Percentiles rank a stretch among this genome's conserved stretches.
Conservation (phyloP, 2,888 invertebrate genomes). For the Tortricodes alternella region DNA sequence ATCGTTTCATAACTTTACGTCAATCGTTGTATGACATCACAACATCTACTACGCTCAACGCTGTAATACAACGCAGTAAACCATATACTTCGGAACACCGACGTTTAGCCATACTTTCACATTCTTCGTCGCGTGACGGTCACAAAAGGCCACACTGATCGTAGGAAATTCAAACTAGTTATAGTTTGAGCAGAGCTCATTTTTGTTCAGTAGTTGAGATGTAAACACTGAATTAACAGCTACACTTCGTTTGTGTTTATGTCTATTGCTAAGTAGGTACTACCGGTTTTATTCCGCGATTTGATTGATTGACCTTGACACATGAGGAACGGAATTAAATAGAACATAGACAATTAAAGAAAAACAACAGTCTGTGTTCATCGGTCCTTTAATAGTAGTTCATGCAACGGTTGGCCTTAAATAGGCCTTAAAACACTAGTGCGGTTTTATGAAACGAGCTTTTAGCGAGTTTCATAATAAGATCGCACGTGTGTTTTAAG, state of each 20-base stretch:
- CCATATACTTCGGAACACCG: conserved; percentile 18
- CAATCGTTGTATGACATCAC: conserved; percentile 34
- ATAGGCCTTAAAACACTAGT: too few species aligned
- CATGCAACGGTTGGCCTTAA: too few species aligned
- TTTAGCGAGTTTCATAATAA: too few species aligned
- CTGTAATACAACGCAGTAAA: conserved; percentile 18
- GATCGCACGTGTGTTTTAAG: too few species aligned
- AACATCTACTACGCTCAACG: conserved; percentile 18
- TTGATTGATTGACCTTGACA: conserved; percentile 31
- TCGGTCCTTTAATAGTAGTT: too few species aligned
- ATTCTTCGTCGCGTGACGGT: conserved; percentile 62
- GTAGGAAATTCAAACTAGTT: neutral
- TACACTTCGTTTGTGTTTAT: conserved; percentile 1
- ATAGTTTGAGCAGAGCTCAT: neutral
- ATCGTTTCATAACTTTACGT: conserved; percentile 36
- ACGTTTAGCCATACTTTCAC: conserved; percentile 57
- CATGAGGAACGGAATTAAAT: conserved; percentile 5
- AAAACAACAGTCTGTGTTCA: conserved; percentile 3
- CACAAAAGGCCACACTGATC: conserved; percentile 32
- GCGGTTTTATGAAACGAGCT: too few species aligned
- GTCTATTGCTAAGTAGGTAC: conserved; percentile 6
- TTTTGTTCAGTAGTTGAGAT: neutral
- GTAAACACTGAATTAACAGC: conserved; percentile 4
- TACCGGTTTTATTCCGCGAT: conserved; percentile 24
- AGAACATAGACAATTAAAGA: conserved; percentile 14